A percentile compares a stretch with the other conserved stretches of the same genome.
Evolutionary conservation across 2,888 invertebrate species (phyloP).

Genomic region (Neoitamus cyanurus): DNA sequence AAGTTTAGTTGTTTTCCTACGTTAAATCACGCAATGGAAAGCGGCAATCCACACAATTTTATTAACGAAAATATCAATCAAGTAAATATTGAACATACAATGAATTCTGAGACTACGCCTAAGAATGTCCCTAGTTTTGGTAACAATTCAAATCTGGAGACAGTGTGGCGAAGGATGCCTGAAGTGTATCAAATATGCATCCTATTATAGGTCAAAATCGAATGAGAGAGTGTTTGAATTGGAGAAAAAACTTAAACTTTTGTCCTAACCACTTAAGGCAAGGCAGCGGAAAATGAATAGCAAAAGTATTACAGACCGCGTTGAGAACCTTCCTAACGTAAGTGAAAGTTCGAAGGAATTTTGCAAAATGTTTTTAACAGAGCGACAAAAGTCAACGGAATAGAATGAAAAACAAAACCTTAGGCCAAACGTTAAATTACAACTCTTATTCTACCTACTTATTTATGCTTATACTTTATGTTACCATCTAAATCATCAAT

Average conservation of each 20-base stretch:
- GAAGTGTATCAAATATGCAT: not conserved
- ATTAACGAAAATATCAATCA: not conserved
- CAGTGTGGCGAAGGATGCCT: not conserved
- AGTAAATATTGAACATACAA: not conserved
- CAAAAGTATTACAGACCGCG: not conserved
- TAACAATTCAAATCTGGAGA: not conserved
- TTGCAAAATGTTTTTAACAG: not conserved
- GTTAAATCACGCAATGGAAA: not conserved
- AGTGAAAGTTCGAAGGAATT: not conserved
- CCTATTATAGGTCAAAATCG: not conserved
- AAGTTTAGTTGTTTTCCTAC: not conserved
- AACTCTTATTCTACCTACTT: not conserved
- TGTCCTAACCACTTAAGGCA: not conserved
- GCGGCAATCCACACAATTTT: not conserved
- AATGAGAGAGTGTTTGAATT: not conserved
- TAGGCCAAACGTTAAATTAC: not conserved
- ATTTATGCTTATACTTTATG: not conserved
- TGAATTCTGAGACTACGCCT: not conserved
- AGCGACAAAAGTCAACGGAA: not conserved
- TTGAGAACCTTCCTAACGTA: not conserved
- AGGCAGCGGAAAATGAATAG: not conserved
- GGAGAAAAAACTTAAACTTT: not conserved
- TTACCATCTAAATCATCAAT: constrained; percentile 4
- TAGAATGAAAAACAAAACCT: not conserved
- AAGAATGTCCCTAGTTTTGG: not conserved